A percentile compares a stretch with the other conserved stretches of the same genome.
phyloP scores from a whole-genome alignment of 2,113 vertebrate genomes.

The Hyperopisus bebe region DNA sequence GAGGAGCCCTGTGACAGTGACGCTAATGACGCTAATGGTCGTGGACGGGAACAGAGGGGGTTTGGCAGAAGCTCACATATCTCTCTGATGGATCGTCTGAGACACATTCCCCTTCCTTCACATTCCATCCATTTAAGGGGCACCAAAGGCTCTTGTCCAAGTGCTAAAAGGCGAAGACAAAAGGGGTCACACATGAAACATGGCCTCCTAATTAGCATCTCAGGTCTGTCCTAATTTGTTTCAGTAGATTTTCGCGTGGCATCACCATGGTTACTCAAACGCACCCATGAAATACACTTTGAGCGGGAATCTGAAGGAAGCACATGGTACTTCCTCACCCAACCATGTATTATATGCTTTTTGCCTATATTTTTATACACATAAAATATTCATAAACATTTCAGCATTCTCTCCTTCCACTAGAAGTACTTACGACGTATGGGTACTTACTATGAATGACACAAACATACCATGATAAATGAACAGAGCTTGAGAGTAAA shows the following conservation, averaged over 20 bases:
- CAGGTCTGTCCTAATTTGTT: neutral
- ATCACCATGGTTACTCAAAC: neutral
- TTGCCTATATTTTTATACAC: neutral
- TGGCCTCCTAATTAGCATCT: slow-evolving; percentile 5
- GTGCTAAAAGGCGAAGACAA: neutral
- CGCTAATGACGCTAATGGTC: neutral
- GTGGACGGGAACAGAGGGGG: slow-evolving; percentile 33
- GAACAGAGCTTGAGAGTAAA: neutral
- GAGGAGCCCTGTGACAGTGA: neutral
- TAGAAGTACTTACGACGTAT: neutral
- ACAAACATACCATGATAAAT: neutral
- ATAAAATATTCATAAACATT: slow-evolving; percentile 1
- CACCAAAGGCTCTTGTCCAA: neutral
- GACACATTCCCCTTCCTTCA: neutral
- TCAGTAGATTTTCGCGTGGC: slow-evolving; percentile 4
- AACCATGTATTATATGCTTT: neutral
- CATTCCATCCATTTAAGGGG: neutral
- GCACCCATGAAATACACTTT: neutral
- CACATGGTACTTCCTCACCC: neutral
- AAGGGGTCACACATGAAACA: neutral
- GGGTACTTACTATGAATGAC: neutral
- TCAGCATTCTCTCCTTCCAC: neutral
- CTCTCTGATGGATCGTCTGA: slow-evolving; percentile 31
- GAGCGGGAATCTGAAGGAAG: neutral
- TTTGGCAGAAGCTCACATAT: slow-evolving; percentile 33